Evolutionary conservation across 2,888 invertebrate species (phyloP).

Genomic region (Nemapogon koenigi): DNA sequence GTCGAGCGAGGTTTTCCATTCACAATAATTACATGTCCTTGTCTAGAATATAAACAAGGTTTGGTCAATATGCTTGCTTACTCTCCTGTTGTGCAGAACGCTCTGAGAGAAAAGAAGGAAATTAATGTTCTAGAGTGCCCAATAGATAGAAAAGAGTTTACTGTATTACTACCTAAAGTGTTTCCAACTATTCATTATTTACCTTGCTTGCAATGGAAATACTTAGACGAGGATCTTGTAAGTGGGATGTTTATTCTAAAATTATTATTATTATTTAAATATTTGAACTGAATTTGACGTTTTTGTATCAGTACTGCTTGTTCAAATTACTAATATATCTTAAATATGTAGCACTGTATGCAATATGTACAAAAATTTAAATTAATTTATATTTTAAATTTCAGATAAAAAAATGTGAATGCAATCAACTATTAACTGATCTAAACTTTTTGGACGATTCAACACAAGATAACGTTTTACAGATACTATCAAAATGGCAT

Average conservation of each 20-base stretch:
- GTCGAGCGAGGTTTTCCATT: conserved; percentile 49
- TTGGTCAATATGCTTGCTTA: conserved; percentile 33
- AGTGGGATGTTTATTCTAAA: conserved; percentile 7
- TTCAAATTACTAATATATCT: too few relatives aligned
- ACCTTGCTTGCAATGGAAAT: conserved; percentile 37
- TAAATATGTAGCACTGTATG: too few relatives aligned
- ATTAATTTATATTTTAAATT: conserved; percentile 17
- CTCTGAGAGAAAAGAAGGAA: conserved; percentile 29
- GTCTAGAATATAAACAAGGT: conserved; percentile 34
- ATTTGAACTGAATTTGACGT: too few relatives aligned
- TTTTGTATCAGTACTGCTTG: too few relatives aligned
- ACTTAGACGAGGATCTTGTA: conserved; percentile 44
- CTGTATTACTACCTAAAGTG: conserved; percentile 39
- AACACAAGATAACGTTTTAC: conserved; percentile 44
- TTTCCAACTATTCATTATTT: conserved; percentile 37
- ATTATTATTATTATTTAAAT: not conserved
- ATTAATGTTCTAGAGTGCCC: conserved; percentile 31
- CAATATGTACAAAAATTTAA: conserved; percentile 1
- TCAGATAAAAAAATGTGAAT: conserved; percentile 53
- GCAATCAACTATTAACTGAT: conserved; percentile 45
- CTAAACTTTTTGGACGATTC: conserved; percentile 42
- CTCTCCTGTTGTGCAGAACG: conserved; percentile 26
- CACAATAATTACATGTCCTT: conserved; percentile 39
- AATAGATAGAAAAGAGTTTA: conserved; percentile 34
- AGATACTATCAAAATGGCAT: conserved; percentile 51